phyloP scores from a whole-genome alignment of 2,113 vertebrate species.

The Butorides virescens region DNA sequence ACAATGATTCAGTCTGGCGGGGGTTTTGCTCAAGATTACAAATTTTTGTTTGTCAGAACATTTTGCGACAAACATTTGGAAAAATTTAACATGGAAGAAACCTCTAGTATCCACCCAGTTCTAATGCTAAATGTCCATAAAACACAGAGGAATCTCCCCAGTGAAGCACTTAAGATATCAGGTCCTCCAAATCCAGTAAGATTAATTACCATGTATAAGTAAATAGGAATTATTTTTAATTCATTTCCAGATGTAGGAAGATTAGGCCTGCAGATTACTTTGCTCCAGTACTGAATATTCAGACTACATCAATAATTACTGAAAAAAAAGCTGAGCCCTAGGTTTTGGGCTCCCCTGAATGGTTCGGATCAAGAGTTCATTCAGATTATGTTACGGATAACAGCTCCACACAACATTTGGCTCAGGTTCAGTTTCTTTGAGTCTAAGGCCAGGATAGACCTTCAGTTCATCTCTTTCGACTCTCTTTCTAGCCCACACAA shows the following conservation, averaged over 20 bases:
- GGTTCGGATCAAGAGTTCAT: constrained; percentile 9
- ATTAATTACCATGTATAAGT: constrained; percentile 39
- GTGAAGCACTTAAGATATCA: not conserved
- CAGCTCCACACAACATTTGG: constrained; percentile 4
- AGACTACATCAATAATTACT: constrained; percentile 33
- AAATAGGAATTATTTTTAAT: constrained; percentile 42
- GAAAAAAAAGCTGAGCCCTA: constrained; percentile 19
- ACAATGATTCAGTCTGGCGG: not conserved
- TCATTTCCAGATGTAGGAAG: constrained; percentile 20
- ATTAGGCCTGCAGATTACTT: constrained; percentile 10
- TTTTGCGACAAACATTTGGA: not conserved
- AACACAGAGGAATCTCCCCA: not conserved
- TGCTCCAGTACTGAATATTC: constrained; percentile 13
- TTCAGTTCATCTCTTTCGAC: not conserved
- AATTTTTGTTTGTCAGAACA: not conserved
- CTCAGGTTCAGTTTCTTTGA: not conserved
- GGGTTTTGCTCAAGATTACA: not conserved
- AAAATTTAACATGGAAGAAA: not conserved
- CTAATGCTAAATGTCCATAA: not conserved
- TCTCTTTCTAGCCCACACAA: constrained; percentile 13
- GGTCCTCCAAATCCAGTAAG: not conserved
- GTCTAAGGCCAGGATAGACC: not conserved
- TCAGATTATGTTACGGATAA: constrained; percentile 20
- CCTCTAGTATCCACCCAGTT: not conserved
- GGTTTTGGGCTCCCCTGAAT: not conserved